Evolutionary conservation across 2,113 vertebrate species (phyloP).

Genomic region (Hippoglossus stenolepis): DNA sequence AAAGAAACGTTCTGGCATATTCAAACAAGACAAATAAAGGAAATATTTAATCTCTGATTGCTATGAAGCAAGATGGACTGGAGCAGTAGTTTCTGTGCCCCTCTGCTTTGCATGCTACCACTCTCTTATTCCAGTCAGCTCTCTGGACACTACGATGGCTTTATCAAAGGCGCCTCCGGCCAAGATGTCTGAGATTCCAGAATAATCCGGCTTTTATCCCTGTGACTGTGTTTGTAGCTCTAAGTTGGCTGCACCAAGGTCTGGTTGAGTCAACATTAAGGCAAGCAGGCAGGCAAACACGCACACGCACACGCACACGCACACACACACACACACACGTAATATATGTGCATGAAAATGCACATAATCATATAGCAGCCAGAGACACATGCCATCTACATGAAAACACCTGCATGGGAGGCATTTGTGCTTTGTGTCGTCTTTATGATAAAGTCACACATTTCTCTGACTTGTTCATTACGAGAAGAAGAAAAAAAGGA

Average conservation of each 20-base stretch:
- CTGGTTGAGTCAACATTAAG: constrained; percentile 39
- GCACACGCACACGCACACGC: constrained; percentile 4
- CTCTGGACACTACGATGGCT: constrained; percentile 43
- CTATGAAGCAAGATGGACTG: background rate
- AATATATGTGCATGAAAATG: constrained; percentile 5
- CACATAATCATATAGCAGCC: background rate
- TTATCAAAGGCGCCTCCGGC: constrained; percentile 52
- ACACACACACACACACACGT: background rate
- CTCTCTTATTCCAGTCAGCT: constrained; percentile 17
- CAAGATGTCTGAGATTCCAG: constrained; percentile 57
- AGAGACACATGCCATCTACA: constrained; percentile 1
- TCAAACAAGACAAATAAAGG: constrained; percentile 23
- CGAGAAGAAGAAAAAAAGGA: constrained; percentile 18
- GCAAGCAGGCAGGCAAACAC: background rate
- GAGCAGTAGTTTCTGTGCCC: background rate
- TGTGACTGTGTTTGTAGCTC: constrained; percentile 22
- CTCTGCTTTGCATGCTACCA: background rate
- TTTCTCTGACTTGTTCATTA: constrained; percentile 10
- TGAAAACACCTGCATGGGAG: background rate
- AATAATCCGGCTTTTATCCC: constrained; percentile 57
- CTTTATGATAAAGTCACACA: constrained; percentile 10
- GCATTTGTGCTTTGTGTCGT: background rate
- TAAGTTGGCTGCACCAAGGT: constrained; percentile 24
- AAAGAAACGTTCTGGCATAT: constrained; percentile 28
- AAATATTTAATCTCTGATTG: constrained; percentile 9